phyloP scores from a whole-genome alignment of 2,113 vertebrate genomes.

The Lasiurus cinereus region DNA sequence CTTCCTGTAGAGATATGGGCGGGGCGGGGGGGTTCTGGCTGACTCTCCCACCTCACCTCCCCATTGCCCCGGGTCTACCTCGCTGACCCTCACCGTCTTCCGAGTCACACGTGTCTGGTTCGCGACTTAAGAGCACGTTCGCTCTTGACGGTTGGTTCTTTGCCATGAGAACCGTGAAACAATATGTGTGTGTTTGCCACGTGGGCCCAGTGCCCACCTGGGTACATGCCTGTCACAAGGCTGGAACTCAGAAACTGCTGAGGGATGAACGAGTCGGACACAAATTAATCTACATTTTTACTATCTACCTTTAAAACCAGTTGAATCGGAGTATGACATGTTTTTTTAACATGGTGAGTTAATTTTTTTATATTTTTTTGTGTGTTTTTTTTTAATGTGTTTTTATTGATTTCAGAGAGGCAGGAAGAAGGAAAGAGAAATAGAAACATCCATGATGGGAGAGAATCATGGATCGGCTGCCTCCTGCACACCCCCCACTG shows the following conservation, averaged over 20 bases:
- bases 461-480: too few species aligned
- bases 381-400: too few species aligned
- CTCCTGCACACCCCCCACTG: too few species aligned
- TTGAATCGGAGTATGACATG: background rate
- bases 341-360: background rate
- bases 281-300: background rate
- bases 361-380: too few species aligned
- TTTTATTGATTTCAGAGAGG: too few species aligned
- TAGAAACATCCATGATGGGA: too few species aligned
- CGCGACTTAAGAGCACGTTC: background rate
- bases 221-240: background rate
- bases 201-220: background rate
- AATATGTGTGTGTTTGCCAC: background rate
- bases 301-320: background rate
- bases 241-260: background rate
- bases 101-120: too few species aligned
- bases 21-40: background rate
- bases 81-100: background rate
- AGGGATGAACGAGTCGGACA: background rate
- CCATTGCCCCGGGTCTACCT: background rate
- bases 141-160: slow-evolving; percentile 5
- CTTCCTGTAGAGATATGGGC: slow-evolving; percentile 19
- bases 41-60: background rate
- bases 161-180: background rate
- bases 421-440: too few species aligned